These are phyloP conservation scores for Sesamia nonagrioides DNA, from an alignment of 1,140 invertebrate genomes.

Conservation along the genomic window DNA sequence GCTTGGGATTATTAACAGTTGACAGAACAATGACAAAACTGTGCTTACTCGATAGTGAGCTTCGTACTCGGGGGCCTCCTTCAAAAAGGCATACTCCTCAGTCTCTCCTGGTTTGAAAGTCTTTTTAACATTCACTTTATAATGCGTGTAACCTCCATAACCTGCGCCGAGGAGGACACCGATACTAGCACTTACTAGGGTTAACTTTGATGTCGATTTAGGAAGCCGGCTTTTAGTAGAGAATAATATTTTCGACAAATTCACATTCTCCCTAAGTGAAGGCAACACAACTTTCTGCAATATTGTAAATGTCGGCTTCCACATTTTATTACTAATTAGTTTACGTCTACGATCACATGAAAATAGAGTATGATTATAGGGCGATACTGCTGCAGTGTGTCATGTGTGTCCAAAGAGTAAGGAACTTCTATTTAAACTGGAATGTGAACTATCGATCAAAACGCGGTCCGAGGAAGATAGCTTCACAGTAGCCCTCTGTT, in stretches of 20 bases:
- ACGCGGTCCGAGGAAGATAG: too few species aligned
- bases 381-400: too few species aligned
- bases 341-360: slow-evolving; percentile 26
- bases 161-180: slow-evolving; percentile 82
- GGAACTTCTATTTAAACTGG: too few species aligned
- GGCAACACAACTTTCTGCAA: slow-evolving; percentile 73
- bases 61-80: slow-evolving; percentile 72
- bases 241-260: slow-evolving; percentile 69
- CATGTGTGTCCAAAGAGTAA: too few species aligned
- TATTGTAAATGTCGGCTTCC: slow-evolving; percentile 74
- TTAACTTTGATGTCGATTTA: slow-evolving; percentile 77
- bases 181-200: slow-evolving; percentile 83
- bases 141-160: slow-evolving; percentile 86
- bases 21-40: background rate
- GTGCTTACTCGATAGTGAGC: slow-evolving; percentile 79
- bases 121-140: slow-evolving; percentile 81
- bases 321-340: slow-evolving; percentile 65
- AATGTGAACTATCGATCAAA: too few species aligned
- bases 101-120: slow-evolving; percentile 55
- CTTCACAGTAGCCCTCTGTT: too few species aligned
- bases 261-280: slow-evolving; percentile 70
- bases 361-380: slow-evolving; percentile 2
- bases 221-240: slow-evolving; percentile 75
- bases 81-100: slow-evolving; percentile 76
- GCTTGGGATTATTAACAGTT: background rate